These are phyloP conservation scores for Ormyrus thymus DNA, from an alignment of 2,888 invertebrate species.

Conservation along the genomic window DNA sequence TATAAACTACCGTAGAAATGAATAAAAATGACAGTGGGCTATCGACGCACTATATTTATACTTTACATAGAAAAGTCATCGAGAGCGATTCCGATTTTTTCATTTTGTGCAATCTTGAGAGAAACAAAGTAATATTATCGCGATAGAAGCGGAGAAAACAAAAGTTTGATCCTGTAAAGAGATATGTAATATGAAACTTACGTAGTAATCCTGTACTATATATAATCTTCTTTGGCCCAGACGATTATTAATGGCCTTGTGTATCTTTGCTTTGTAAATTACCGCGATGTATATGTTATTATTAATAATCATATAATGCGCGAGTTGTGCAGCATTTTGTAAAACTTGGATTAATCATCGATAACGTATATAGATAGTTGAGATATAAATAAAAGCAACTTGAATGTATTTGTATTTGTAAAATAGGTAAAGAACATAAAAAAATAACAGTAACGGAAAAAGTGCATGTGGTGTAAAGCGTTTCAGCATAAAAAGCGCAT, in stretches of 20 bases:
- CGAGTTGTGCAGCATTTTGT: constrained; percentile 53
- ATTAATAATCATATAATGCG: constrained; percentile 43
- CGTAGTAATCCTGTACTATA: constrained; percentile 44
- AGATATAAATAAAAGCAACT: constrained; percentile 26
- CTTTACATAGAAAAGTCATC: constrained; percentile 17
- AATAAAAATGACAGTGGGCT: constrained; percentile 17
- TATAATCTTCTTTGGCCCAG: constrained; percentile 48
- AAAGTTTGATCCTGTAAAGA: constrained; percentile 36
- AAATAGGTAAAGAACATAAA: constrained; percentile 42
- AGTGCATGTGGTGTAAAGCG: constrained; percentile 20
- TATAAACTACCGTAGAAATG: constrained; percentile 32
- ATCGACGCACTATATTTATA: constrained; percentile 34
- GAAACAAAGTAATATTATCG: constrained; percentile 11
- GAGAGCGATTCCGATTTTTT: constrained; percentile 2
- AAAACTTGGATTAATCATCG: constrained; percentile 50
- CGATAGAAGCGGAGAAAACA: not conserved
- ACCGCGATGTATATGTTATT: constrained; percentile 43
- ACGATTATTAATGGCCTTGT: constrained; percentile 48
- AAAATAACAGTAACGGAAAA: constrained; percentile 28
- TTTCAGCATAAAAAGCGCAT: constrained; percentile 31
- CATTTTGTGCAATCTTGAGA: constrained; percentile 38
- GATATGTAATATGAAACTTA: constrained; percentile 23
- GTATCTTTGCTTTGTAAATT: constrained; percentile 53
- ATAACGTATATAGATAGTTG: constrained; percentile 48
- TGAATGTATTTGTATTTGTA: constrained; percentile 55